Evolutionary conservation across 2,113 vertebrate species (phyloP).

Genomic region (Gobius niger): DNA sequence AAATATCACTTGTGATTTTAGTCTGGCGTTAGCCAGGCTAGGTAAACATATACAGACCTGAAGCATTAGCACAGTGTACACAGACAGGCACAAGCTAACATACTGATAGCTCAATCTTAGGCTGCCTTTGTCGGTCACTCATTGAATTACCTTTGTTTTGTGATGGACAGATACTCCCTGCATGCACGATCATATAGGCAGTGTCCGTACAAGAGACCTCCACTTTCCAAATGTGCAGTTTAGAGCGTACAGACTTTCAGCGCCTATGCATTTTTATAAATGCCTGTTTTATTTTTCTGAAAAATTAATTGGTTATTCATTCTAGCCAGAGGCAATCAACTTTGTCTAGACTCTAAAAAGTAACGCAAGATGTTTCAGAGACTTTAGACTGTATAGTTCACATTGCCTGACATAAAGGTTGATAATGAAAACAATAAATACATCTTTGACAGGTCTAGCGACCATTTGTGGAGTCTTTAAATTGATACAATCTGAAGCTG

Average conservation of each 20-base stretch:
- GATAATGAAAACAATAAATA: no score
- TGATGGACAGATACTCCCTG: conserved; percentile 29
- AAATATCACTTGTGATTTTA: no score
- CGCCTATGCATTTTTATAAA: neutral
- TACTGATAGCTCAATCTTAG: neutral
- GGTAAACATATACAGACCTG: neutral
- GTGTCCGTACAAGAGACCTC: conserved; percentile 1
- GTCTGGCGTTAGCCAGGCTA: no score
- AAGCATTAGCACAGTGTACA: neutral
- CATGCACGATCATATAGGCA: conserved; percentile 37
- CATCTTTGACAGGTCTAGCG: no score
- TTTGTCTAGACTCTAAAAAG: no score
- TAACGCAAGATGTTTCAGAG: no score
- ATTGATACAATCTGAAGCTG: no score
- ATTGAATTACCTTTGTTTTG: conserved; percentile 34
- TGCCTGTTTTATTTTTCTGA: neutral
- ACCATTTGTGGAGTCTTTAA: no score
- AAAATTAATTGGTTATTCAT: no score
- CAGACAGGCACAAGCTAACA: conserved; percentile 3
- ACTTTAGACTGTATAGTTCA: no score
- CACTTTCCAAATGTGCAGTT: conserved; percentile 18
- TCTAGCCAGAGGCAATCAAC: no score
- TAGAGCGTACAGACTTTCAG: neutral
- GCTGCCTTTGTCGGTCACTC: conserved; percentile 17
- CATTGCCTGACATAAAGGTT: no score